Percentiles rank a stretch among this genome's conserved stretches.
These are phyloP conservation scores for Iguana delicatissima DNA, from an alignment of 2,797 vertebrate species.

Conservation along the genomic window DNA sequence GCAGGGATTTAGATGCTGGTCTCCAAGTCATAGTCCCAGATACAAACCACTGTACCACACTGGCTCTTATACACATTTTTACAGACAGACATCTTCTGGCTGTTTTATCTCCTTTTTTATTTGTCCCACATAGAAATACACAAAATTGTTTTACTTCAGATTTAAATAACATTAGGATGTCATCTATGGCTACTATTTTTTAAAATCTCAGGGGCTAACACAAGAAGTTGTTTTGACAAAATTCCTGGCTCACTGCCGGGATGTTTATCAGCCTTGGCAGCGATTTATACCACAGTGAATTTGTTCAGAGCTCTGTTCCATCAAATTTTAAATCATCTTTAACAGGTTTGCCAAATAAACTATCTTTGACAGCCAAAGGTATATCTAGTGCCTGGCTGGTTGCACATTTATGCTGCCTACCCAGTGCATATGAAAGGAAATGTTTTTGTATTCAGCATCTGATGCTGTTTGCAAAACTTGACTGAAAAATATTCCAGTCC, in stretches of 20 bases:
- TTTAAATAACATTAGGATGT: conserved; percentile 18
- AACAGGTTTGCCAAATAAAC: conserved; percentile 68
- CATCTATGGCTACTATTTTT: conserved; percentile 48
- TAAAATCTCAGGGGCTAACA: conserved; percentile 48
- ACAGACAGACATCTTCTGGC: background rate
- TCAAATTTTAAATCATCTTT: conserved; percentile 70
- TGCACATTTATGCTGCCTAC: conserved; percentile 28
- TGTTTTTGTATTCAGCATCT: conserved; percentile 35
- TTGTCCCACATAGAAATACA: conserved; percentile 19
- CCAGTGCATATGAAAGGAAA: conserved; percentile 21
- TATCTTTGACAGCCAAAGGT: conserved; percentile 54
- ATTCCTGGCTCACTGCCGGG: conserved; percentile 58
- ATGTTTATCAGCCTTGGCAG: conserved; percentile 71
- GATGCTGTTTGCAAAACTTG: conserved; percentile 37
- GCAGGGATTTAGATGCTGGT: too few species aligned
- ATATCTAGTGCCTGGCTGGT: conserved; percentile 48
- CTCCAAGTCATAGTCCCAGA: too few species aligned
- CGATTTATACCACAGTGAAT: conserved; percentile 57
- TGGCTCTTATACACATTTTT: background rate
- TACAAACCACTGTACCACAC: too few species aligned
- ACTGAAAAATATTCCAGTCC: conserved; percentile 10
- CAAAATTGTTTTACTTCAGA: conserved; percentile 3
- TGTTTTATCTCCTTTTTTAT: conserved; percentile 21
- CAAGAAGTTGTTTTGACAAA: conserved; percentile 56
- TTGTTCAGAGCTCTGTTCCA: conserved; percentile 49